These are phyloP conservation scores for Emys orbicularis DNA, from an alignment of 2,797 vertebrate species.

Conservation along the genomic window DNA sequence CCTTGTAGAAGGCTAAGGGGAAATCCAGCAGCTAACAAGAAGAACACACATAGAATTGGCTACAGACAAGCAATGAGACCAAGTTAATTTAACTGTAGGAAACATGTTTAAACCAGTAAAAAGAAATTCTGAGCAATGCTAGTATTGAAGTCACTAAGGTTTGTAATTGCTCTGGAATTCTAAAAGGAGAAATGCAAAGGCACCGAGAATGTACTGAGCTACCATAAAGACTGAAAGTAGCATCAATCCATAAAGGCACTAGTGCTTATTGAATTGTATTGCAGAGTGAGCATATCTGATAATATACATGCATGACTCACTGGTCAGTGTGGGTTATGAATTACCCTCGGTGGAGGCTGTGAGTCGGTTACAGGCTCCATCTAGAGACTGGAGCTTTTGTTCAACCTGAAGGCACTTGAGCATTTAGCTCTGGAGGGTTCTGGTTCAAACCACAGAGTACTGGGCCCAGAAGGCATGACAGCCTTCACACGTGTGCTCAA, in stretches of 20 bases:
- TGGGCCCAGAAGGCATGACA: no score
- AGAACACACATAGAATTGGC: not conserved
- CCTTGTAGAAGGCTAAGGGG: not conserved
- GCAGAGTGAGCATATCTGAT: not conserved
- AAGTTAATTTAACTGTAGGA: no score
- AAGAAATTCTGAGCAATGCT: not conserved
- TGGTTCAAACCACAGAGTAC: no score
- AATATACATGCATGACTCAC: not conserved
- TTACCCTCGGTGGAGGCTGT: no score
- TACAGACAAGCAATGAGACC: no score
- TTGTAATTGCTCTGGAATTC: not conserved
- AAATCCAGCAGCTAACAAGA: not conserved
- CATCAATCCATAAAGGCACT: not conserved
- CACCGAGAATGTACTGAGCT: no score
- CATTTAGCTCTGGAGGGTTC: no score
- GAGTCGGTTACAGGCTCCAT: no score
- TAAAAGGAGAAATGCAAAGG: not conserved
- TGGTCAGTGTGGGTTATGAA: no score
- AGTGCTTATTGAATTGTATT: not conserved
- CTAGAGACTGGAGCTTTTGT: no score
- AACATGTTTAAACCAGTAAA: not conserved
- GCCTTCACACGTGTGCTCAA: no score
- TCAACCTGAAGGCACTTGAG: no score
- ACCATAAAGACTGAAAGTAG: not conserved
- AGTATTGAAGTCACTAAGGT: not conserved